Evolutionary conservation across 1,140 invertebrate genomes (phyloP), one percentile per base, ranked within the genome.

Genomic region (Drosophila serrata): DNA sequence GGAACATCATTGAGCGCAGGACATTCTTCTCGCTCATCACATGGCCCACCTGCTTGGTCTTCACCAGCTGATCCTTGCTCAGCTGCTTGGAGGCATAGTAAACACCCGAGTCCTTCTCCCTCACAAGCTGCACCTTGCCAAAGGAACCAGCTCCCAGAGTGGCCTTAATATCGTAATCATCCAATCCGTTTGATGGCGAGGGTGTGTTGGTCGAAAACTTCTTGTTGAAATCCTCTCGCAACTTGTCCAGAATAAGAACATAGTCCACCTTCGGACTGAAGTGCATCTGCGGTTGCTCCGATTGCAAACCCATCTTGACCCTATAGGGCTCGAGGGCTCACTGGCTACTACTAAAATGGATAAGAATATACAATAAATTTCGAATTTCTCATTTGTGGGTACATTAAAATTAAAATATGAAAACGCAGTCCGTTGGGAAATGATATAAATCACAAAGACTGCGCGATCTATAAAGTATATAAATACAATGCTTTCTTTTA

Each of bases 21-120:
- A 99, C 96, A 78, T 94, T 95, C 86, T 98, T 98, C 93, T 99
- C 98, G 82, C 96, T 97, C 60, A 95, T 94, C 5, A 97, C 97
- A 88, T 99, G 97, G 58, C 96, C 95, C 11, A 98, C 94, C 93
- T 99, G 97, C 86, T 98, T 98, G 78, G 96, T 94, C 92, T 97
- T 97, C 0, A 99, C 94, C 17, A 99, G 94, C 93, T 97, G 97
- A 73, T 95, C 95, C 93, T 99, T 99, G 81, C 98, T 96, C 65
- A 99, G 92, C 70, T 98, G 95, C 94, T 99, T 99, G 95, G 99
- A 97, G 1, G 98, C 98, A 91, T 95, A 98, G 79, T 95, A 97
- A 9, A 33, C 49, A 0, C 77, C 70, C 0, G 65, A 29, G 0
- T 72, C 53, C 43, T 46, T 79, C n/a, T 91, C 73, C 46, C 56